Base-by-base conservation (phyloP, 2,888 invertebrate genomes). In the Heterodera filipjevi region DNA sequence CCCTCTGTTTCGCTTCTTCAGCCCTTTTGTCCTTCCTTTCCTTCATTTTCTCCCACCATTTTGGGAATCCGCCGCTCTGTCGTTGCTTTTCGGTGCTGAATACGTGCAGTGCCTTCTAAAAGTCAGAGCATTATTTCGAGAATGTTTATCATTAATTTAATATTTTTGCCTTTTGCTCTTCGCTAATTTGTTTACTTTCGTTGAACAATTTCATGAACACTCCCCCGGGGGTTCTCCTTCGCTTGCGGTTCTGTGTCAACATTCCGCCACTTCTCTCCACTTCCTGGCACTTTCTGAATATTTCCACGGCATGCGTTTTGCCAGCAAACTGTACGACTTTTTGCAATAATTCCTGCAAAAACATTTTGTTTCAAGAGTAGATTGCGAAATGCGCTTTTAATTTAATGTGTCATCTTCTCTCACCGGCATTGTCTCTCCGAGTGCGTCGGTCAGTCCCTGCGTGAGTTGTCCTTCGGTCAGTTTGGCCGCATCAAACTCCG, bases 221-320 rank as follows among this genome's bases (percentile, higher is more conserved):
- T 2, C 89, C 89, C 35, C 89, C 89, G 14, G 89, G 87, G 33
- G 89, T 87, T 73, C 85, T 78, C 22, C 86, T 84, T 66, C 82
- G 84, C 79, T 70, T 39, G n/a, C 80, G 71, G 33, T 83, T 81
- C 33, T 76, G 33, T 14, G 84, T 84, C 77, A 82, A 81, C 85
- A 88, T 83, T 33, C 89, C 89, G 10, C 87, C 88, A 12, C 72
- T 78, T 35, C 80, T 71, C 77, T 89, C 88, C 5, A 85, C 73
- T 71, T 85, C 81, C 66, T 83, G 81, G 22, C 86, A 86, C 66
- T 84, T 82, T 3, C 87, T 79, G 78, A 86, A 87, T 49, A 89
- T 66, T 46, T 80, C 82, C n/a, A 76, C 30, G 46, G 81, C 77
- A 44, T 82, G 77, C 33, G 81, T 80, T 33, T 80, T 78, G 1